Evolutionary conservation across 2,888 invertebrate genomes (phyloP), one percentile per base, ranked within the genome.

Genomic region (Rhingia campestris): DNA sequence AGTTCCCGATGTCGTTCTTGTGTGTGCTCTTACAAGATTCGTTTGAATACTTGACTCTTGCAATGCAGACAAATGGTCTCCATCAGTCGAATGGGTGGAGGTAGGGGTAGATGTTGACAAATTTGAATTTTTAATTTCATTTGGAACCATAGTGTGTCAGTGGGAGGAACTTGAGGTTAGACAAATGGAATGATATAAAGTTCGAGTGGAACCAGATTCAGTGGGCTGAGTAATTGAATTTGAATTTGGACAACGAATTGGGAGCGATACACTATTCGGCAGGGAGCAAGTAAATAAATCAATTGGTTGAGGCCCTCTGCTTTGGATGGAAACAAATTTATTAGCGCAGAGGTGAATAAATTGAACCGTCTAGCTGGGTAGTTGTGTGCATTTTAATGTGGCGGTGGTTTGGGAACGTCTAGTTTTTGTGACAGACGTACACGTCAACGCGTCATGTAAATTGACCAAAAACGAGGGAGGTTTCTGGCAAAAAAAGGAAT

Each of bases 1-100:
- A 35, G 14, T 14, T 35, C 22, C 43, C 32, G 49, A 22, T 22
- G 22, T 66, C 51, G 33, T 59, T 7, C 14, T 39, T 39, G 10
- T 39, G 10, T 49, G 63, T 22, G 30, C 41, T 64, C 10, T 39
- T 49, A 30, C 30, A 49, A 39, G 49, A 37, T 49, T 37, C 37
- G n/a, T 39, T 49, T 39, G 37, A 63, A 49, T 7, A 7, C 10
- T 41, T 30, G 4, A 12, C 51, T 53, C 30, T 14, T 67, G 67
- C 32, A 14, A 45, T 54, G 54, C 43, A 67, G 67, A 69, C 69
- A 35, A 45, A 54, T 35, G 53, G 51, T 66, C 53, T 56, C 0
- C 10, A 6, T 35, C 7, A n/a, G 32, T 33, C 33, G n/a, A 9
- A 39, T 22, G 30, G 51, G 14, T 39, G 37, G 22, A 5, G 30